phyloP scores from a whole-genome alignment of 2,797 vertebrate genomes.

The Neoniphon sammara region DNA sequence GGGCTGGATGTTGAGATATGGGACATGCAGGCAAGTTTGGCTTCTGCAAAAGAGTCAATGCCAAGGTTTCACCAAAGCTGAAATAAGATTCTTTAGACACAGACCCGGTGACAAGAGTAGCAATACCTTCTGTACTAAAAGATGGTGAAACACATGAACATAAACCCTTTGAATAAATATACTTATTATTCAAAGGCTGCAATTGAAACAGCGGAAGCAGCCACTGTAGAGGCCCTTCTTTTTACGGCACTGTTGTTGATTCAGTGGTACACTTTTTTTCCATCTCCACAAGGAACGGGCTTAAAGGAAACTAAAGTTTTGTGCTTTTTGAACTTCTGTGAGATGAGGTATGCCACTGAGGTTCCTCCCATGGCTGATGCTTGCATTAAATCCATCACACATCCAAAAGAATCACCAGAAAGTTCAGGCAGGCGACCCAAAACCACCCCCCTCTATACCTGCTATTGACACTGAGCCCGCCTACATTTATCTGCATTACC shows the following conservation, averaged over 20 bases:
- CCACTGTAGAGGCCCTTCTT: not conserved
- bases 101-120: not conserved
- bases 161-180: no score
- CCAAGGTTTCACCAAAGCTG: no score
- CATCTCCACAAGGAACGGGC: no score
- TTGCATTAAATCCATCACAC: not conserved
- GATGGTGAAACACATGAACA: no score
- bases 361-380: not conserved
- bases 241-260: no score
- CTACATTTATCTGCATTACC: not conserved
- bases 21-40: not conserved
- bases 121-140: not conserved
- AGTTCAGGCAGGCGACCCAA: not conserved
- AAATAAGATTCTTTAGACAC: no score
- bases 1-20: not conserved
- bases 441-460: not conserved
- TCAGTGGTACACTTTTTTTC: no score
- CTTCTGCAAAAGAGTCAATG: not conserved
- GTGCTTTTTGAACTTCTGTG: no score
- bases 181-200: no score
- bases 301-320: no score
- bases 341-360: no score
- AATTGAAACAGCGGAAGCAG: not conserved
- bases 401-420: not conserved
- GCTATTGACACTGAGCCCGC: not conserved